Base-by-base conservation (phyloP, 2,113 vertebrate species). In the Tragelaphus imberbis region DNA sequence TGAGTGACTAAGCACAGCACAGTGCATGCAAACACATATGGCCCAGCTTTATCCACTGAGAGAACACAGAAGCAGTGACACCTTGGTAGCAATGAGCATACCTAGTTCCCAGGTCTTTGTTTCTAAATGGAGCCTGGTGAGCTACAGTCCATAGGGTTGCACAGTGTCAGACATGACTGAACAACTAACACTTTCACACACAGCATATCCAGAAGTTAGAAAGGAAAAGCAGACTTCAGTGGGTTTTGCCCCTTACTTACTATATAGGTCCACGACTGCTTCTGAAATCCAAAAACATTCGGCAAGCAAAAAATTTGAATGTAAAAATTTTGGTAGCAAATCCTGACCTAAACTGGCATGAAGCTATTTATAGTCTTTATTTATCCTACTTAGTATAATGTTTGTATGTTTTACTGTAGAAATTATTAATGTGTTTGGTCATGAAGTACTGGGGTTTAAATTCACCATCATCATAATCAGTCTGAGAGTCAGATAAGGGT, bases 391-490 rank as follows among this genome's bases (percentile, higher is more conserved):
- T 88, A 63, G 17, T 90, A 63, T 40, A 27, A 59, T 80, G 47
- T 88, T 84, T 59, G 11, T 84, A 75, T 89, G 4, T 96, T 97
- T 97, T 90, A 55, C 82, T 86, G 19, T 68, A 95, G 55, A 92
- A 94, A 40, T 96, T 96, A 81, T 58, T 88, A 21, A 61, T 51
- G 11, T 77, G 23, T 90, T 88, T 95, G 30, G 47, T 75, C 28
- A 25, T n/a, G 2, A n/a, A 96, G 15, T 82, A 82, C 19, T 49
- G 5, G 7, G 61, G 1, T 71, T 97, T 85, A 87, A 92, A 87
- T 61, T 77, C 25, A 61, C 56, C 33, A 77, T 86, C 44, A 27
- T 65, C 6, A 40, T 85, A 49, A 75, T 53, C 23, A 88, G 33
- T 58, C 47, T 44, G 25, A 75, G 17, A 56, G 2, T 80, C 79